A percentile compares a stretch with the other conserved stretches of the same genome.
Evolutionary conservation across 2,113 vertebrate genomes (phyloP).

Genomic region (Gopherus flavomarginatus): DNA sequence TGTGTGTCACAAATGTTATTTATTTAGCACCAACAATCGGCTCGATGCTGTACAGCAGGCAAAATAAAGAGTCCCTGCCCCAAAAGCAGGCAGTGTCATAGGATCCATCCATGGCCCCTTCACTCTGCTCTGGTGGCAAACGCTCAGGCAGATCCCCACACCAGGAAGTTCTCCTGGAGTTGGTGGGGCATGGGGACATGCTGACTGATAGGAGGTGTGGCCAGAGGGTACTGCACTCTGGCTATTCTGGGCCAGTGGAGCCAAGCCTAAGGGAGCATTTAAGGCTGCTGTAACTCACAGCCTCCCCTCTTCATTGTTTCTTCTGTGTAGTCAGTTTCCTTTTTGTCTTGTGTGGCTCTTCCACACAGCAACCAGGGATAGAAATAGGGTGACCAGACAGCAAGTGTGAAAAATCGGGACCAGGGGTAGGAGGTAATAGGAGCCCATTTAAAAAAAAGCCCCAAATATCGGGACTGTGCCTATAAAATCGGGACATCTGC

Average conservation of each 20-base stretch:
- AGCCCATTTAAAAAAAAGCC: too few relatives aligned
- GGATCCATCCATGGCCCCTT: too few relatives aligned
- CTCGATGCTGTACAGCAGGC: background rate
- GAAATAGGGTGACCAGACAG: background rate
- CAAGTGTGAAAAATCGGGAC: too few relatives aligned
- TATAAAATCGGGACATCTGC: too few relatives aligned
- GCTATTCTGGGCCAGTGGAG: accelerated
- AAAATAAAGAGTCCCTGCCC: background rate
- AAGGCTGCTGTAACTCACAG: accelerated
- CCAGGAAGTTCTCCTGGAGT: background rate
- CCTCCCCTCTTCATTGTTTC: background rate
- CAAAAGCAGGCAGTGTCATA: too few relatives aligned
- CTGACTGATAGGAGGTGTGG: background rate
- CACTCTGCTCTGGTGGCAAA: background rate
- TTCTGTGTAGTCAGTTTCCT: background rate
- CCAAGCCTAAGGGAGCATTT: background rate
- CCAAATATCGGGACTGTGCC: too few relatives aligned
- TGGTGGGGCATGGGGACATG: background rate
- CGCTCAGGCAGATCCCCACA: background rate
- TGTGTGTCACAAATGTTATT: background rate
- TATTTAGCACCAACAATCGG: background rate
- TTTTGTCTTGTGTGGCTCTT: background rate
- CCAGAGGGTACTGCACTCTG: accelerated
- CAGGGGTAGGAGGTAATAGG: too few relatives aligned
- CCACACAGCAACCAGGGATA: background rate